These are phyloP conservation scores for Heterocephalus glaber DNA, from an alignment of 2,113 vertebrate species.

Conservation along the genomic window DNA sequence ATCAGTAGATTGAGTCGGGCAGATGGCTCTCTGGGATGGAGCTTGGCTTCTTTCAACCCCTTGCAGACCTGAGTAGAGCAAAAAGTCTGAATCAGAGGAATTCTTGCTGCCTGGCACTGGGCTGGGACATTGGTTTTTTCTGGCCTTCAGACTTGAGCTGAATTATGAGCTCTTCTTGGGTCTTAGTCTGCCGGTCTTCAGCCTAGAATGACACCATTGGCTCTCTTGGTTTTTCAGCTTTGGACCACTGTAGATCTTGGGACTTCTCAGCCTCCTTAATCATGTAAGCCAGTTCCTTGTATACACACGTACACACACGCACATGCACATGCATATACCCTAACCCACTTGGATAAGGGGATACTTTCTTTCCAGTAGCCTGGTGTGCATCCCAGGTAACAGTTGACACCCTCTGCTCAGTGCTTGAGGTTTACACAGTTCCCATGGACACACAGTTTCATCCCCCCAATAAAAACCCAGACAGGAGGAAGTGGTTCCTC, in stretches of 20 bases:
- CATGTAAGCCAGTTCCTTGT: not conserved
- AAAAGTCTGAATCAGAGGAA: not conserved
- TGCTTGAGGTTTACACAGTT: not conserved
- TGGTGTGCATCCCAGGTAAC: not conserved
- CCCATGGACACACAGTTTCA: not conserved
- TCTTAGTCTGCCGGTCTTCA: not conserved
- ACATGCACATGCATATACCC: not conserved
- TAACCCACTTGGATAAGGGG: not conserved
- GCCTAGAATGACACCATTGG: not conserved
- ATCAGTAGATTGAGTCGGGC: not conserved
- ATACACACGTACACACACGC: accelerated
- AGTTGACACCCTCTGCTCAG: not conserved
- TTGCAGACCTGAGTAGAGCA: not conserved
- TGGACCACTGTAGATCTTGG: not conserved
- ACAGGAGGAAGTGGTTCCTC: not conserved
- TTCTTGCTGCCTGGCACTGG: not conserved
- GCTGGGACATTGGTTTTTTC: not conserved
- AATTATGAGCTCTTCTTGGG: not conserved
- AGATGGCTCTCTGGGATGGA: not conserved
- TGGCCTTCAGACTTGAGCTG: not conserved
- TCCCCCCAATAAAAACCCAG: not conserved
- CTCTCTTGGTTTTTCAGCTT: not conserved
- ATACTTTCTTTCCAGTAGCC: not conserved
- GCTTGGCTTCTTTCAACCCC: not conserved
- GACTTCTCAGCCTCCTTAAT: not conserved